phyloP scores from a whole-genome alignment of 2,797 vertebrate species.

The Eidolon dupreanum region DNA sequence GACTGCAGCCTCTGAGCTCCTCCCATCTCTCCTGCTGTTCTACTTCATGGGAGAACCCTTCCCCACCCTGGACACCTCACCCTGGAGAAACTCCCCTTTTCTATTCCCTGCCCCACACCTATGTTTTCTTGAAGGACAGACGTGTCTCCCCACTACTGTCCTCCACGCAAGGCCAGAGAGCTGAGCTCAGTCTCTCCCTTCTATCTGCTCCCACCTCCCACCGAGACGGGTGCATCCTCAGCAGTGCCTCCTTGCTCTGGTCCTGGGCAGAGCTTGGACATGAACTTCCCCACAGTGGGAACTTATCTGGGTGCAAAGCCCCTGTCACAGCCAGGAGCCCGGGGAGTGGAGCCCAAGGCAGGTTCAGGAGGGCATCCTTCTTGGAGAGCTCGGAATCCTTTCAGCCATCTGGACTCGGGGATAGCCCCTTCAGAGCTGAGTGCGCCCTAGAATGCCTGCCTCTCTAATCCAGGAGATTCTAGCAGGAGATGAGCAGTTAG shows the following conservation, averaged over 20 bases:
- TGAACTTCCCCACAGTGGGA: neutral
- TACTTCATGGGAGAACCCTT: neutral
- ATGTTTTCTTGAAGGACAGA: neutral
- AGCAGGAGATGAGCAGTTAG: neutral
- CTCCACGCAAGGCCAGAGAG: no score
- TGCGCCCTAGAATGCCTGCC: neutral
- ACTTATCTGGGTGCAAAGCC: neutral
- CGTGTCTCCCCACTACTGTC: neutral
- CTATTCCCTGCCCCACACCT: neutral
- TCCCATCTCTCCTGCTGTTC: neutral
- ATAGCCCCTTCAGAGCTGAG: neutral
- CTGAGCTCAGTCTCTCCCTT: neutral
- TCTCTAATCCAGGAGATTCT: neutral
- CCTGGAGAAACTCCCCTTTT: neutral
- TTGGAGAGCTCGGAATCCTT: neutral
- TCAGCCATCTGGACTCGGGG: neutral
- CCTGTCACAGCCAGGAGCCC: neutral
- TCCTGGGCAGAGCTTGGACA: neutral
- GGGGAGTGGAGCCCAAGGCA: neutral
- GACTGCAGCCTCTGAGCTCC: no score
- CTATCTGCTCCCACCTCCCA: no score
- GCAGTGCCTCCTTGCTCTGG: neutral
- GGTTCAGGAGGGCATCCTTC: neutral
- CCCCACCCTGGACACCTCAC: neutral
- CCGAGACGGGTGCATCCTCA: neutral